phyloP scores from a whole-genome alignment of 2,113 vertebrate genomes.

The Hippopotamus amphibius region DNA sequence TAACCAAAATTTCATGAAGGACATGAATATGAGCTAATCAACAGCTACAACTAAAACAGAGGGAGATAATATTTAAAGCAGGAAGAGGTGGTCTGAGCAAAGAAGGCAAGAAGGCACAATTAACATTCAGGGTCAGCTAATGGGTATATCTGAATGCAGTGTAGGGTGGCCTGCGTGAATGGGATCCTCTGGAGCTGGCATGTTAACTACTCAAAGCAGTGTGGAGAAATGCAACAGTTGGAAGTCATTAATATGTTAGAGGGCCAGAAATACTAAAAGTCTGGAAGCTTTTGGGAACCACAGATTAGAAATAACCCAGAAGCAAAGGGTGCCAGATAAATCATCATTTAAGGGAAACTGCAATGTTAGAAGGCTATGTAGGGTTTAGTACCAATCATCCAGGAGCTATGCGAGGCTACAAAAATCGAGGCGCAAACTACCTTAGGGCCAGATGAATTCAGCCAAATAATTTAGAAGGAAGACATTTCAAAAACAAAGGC shows the following conservation, averaged over 20 bases:
- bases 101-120: background rate
- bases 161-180: accelerated
- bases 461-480: conserved; percentile 4
- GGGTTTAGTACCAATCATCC: background rate
- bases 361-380: background rate
- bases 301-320: background rate
- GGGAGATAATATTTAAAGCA: background rate
- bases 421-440: background rate
- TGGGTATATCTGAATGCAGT: background rate
- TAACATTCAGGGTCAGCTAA: background rate
- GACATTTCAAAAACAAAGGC: background rate
- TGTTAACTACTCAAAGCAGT: background rate
- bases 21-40: background rate
- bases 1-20: conserved; percentile 24
- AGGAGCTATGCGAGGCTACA: background rate
- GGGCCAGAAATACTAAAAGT: background rate
- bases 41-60: background rate
- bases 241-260: background rate
- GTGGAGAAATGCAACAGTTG: background rate
- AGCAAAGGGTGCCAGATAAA: background rate
- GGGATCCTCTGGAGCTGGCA: no score
- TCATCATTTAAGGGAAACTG: background rate
- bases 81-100: background rate
- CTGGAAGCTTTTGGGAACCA: background rate
- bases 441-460: background rate